A percentile compares a stretch with the other conserved stretches of the same genome.
Evolutionary conservation across 2,113 vertebrate genomes (phyloP).

Genomic region (Tringa solitaria): DNA sequence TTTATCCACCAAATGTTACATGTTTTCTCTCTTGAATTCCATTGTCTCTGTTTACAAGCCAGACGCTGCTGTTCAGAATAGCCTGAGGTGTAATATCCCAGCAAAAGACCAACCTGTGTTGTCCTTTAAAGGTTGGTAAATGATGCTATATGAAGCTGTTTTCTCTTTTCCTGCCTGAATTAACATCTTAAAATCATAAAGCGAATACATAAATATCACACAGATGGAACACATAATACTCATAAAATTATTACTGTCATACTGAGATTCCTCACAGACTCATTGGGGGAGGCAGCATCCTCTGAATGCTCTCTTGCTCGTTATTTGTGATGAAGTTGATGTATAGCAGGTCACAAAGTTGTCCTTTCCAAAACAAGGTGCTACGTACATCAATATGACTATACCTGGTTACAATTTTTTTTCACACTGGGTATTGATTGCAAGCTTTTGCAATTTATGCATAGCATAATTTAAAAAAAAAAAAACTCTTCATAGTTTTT

Average conservation of each 20-base stretch:
- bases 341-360: background rate
- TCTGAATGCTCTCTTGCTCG: background rate
- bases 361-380: background rate
- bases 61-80: background rate
- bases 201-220: conserved; percentile 7
- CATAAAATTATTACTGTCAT: background rate
- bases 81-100: background rate
- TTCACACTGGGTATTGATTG: background rate
- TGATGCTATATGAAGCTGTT: background rate
- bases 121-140: conserved; percentile 9
- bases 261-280: background rate
- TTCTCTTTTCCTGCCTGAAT: background rate
- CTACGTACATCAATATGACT: background rate
- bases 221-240: background rate
- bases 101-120: background rate
- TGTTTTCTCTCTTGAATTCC: background rate
- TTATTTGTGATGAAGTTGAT: background rate
- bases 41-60: conserved; percentile 1
- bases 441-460: background rate
- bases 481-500: background rate
- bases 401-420: background rate
- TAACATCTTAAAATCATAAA: background rate
- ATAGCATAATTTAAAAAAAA: background rate
- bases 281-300: background rate
- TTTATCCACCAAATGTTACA: background rate